These are phyloP conservation scores for Axinella damicornis DNA, from an alignment of 37 sponge, comb jelly and placozoan genomes.

Conservation along the genomic window DNA sequence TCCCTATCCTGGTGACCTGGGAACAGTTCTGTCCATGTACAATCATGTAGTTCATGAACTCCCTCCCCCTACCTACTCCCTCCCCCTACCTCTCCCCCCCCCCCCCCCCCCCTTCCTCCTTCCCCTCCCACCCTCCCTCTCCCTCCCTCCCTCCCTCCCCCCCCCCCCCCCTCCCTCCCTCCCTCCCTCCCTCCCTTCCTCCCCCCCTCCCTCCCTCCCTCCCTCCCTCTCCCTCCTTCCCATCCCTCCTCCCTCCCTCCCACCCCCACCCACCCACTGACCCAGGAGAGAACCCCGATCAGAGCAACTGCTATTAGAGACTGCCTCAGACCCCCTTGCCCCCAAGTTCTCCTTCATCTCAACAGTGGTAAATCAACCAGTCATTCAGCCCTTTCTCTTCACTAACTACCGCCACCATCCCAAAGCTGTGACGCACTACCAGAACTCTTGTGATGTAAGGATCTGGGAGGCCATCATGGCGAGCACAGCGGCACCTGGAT, in stretches of 20 bases:
- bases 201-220: too few relatives aligned
- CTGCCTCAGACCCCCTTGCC: slow-evolving; percentile 29
- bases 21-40: too few relatives aligned
- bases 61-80: too few relatives aligned
- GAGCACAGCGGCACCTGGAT: slow-evolving; percentile 93
- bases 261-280: background rate
- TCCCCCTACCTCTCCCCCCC: too few relatives aligned
- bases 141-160: too few relatives aligned
- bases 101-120: too few relatives aligned
- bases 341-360: slow-evolving; percentile 78
- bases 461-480: slow-evolving; percentile 88
- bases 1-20: too few relatives aligned
- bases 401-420: slow-evolving; percentile 84
- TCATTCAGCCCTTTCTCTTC: slow-evolving; percentile 83
- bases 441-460: slow-evolving; percentile 33
- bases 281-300: slow-evolving; percentile 17
- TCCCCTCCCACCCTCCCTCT: too few relatives aligned
- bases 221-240: too few relatives aligned
- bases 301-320: slow-evolving; percentile 42
- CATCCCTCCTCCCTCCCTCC: background rate
- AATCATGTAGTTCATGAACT: too few relatives aligned
- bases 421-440: slow-evolving; percentile 49
- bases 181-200: too few relatives aligned
- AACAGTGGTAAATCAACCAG: slow-evolving; percentile 73
- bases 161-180: too few relatives aligned